These are phyloP conservation scores for Zoanthus gigantus DNA, from an alignment of 92 coral and sea anemone genomes.

Conservation along the genomic window DNA sequence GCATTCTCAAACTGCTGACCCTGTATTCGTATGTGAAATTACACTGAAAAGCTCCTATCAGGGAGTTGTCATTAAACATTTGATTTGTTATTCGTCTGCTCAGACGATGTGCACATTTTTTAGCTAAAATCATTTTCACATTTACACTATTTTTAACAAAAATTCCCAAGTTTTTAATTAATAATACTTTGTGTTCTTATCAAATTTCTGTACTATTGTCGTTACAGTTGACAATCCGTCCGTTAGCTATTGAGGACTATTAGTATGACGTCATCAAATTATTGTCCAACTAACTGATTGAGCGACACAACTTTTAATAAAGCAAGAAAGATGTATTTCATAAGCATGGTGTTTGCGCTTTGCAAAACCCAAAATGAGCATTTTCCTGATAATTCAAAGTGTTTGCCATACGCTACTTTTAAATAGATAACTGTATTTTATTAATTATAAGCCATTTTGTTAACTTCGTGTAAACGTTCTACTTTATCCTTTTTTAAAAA, in stretches of 20 bases:
- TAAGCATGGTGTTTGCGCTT: background rate
- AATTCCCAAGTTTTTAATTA: too few species aligned
- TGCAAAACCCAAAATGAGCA: background rate
- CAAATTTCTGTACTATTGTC: too few species aligned
- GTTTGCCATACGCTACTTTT: background rate
- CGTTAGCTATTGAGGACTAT: background rate
- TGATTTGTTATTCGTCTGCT: too few species aligned
- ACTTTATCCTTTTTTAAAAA: background rate
- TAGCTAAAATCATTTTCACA: too few species aligned
- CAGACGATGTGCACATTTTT: too few species aligned
- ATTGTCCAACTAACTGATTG: background rate
- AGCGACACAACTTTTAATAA: background rate
- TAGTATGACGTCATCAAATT: background rate
- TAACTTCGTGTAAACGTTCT: background rate
- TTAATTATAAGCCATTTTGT: background rate
- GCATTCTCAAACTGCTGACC: too few species aligned
- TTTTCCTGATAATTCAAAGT: background rate
- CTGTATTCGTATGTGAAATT: too few species aligned
- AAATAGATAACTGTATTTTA: background rate
- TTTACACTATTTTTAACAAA: too few species aligned
- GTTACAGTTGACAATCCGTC: too few species aligned
- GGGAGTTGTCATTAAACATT: too few species aligned
- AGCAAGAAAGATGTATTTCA: background rate
- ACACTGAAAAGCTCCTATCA: too few species aligned
- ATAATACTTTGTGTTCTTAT: too few species aligned